Percentiles rank a stretch among this genome's conserved stretches.
Evolutionary conservation across 1,140 invertebrate genomes (phyloP).

Genomic region (Pseudomyrmex flavicornis): DNA sequence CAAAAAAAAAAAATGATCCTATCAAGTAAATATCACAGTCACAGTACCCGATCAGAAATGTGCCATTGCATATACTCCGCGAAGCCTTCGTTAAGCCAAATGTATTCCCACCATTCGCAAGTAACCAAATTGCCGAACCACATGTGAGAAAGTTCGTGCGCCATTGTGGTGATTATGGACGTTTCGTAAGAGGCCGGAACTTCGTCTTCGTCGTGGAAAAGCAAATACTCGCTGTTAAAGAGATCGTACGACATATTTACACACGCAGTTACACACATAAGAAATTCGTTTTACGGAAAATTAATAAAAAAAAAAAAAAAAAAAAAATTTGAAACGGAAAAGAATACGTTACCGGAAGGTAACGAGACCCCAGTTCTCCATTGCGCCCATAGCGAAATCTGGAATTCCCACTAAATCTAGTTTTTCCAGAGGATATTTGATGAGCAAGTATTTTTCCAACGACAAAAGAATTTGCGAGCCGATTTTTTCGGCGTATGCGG

Average conservation of each 20-base stretch:
- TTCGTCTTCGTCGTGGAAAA: slow-evolving; percentile 86
- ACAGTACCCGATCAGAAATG: slow-evolving; percentile 60
- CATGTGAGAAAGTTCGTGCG: slow-evolving; percentile 90
- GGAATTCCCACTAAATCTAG: slow-evolving; percentile 91
- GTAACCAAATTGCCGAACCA: slow-evolving; percentile 90
- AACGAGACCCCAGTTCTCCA: slow-evolving; percentile 87
- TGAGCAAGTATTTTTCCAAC: not conserved
- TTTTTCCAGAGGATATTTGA: slow-evolving; percentile 84
- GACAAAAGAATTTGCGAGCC: slow-evolving; percentile 78
- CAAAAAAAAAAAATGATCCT: not conserved
- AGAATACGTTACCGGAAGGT: slow-evolving; percentile 83
- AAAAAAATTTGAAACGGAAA: not conserved
- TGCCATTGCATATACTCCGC: slow-evolving; percentile 87
- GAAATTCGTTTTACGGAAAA: too few relatives aligned
- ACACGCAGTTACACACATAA: too few relatives aligned
- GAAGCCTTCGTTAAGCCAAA: slow-evolving; percentile 91
- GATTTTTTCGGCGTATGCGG: slow-evolving; percentile 84
- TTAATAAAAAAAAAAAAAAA: too few relatives aligned
- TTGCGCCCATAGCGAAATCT: slow-evolving; percentile 85
- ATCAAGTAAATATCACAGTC: not conserved
- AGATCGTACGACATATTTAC: slow-evolving; percentile 15
- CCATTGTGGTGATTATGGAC: slow-evolving; percentile 85
- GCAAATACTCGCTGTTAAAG: slow-evolving; percentile 86
- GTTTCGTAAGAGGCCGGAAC: slow-evolving; percentile 83
- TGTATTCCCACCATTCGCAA: slow-evolving; percentile 88